Evolutionary conservation across 1,140 invertebrate species (phyloP), one percentile per base, ranked within the genome.

Genomic region (Halictus rubicundus): DNA sequence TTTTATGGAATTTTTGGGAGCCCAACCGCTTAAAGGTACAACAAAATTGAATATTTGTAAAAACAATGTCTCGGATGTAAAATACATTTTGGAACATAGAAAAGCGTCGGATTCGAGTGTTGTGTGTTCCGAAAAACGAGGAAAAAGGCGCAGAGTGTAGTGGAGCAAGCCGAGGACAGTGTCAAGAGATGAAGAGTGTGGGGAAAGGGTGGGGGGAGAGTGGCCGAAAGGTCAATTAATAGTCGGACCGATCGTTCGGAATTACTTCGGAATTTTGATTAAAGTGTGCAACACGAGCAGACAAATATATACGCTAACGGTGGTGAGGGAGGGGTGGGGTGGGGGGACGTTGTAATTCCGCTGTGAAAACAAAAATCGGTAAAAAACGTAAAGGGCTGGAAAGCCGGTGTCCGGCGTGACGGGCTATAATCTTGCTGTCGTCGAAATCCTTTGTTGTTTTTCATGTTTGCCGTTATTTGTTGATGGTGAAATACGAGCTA

Each of bases 361-460:
- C 19, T 46, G 68, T 8, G 21, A 69, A 69, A 69, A 69, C 54
- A 69, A 69, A 69, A 69, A 7, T 19, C n/a, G 19, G 19, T 19
- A 49, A 68, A 52, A 73, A 74, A 42, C 14, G 64, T 23, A 23
- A 46, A 60, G 59, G 42, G 27, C n/a, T 68, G 66, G 0, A 27
- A 68, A 42, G 32, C 39, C 2, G 46, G 63, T 3, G 14, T 12
- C 42, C n/a, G 25, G 25, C 12, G 6, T 27, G 23, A 68, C 46
- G 19, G 19, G 65, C 14, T 76, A 59, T 75, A 75, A 75, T 76
- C 73, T 68, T 68, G 65, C 73, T 60, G 32, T 23, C 39, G 52
- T 76, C 19, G 73, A 76, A 68, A 76, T 68, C 65, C 73, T 76
- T 59, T 76, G 73, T 76, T 68, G 64, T 76, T 54, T 68, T 42